Conservation (phyloP, 2,888 invertebrate genomes). For the Masnerella sp. region DNA sequence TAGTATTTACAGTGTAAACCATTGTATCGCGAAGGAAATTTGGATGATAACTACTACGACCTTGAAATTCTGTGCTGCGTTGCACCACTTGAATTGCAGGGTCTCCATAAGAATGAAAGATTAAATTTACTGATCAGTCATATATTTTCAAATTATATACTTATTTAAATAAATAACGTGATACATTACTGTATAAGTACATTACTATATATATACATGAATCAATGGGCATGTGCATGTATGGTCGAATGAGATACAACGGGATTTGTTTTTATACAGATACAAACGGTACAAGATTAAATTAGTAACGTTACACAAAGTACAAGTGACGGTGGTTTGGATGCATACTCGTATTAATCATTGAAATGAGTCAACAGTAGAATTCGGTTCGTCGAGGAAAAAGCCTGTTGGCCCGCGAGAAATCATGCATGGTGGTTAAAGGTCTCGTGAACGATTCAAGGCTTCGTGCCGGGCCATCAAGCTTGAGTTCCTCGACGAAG, state of each 20-base stretch:
- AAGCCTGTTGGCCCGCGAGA: constrained; percentile 21
- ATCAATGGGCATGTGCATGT: constrained; percentile 49
- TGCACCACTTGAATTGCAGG: constrained; percentile 2
- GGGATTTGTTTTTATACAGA: constrained; percentile 44
- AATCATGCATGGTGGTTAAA: no score
- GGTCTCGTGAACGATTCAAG: no score
- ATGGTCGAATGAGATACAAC: constrained; percentile 50
- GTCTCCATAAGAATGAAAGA: constrained; percentile 24
- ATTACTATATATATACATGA: constrained; percentile 55
- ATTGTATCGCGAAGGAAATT: no score
- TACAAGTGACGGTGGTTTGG: constrained; percentile 52
- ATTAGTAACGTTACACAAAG: constrained; percentile 58
- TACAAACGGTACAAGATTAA: constrained; percentile 57
- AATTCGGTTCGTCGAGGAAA: constrained; percentile 29
- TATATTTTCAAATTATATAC: constrained; percentile 51
- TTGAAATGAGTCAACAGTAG: constrained; percentile 51
- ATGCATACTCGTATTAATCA: constrained; percentile 47
- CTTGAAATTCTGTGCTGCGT: no score
- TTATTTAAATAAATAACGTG: constrained; percentile 57
- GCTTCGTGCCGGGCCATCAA: constrained; percentile 16
- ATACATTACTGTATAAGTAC: constrained; percentile 55
- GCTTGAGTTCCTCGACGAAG: constrained; percentile 9
- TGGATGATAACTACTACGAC: no score
- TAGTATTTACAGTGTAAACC: no score
- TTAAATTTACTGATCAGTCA: constrained; percentile 33